Evolutionary conservation across 2,113 vertebrate genomes (phyloP), one percentile per base, ranked within the genome.

Genomic region (Rhinichthys klamathensis): DNA sequence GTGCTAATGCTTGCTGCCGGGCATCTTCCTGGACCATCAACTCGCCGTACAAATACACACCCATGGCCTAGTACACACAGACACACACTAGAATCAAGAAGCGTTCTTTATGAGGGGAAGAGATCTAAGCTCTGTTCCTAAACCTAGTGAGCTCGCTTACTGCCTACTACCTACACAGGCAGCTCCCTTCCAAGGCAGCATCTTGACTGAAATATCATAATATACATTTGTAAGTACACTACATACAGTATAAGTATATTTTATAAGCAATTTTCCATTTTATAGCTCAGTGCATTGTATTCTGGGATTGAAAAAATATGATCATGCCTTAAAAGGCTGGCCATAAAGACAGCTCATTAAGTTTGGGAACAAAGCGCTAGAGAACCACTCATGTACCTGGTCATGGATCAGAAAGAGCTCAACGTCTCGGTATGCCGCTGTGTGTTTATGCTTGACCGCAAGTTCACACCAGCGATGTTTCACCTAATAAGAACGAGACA

Each of bases 381-480:
- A n/a, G 76, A 58, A 58, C 4, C 11, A 15, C 30, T 79, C 18
- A 70, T 90, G 82, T 76, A 99, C 98, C 93, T 99, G 98, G 76
- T 99, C 94, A 12, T 97, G 94, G 89, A 93, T 91, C 32, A 99
- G 95, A 86, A 99, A 99, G 77, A 90, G 90, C 88, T 97, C 95
- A 89, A 99, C 93, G 0, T 96, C 94, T 86, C 54, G 18, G 5
- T 99, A 99, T 0, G 95, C 97, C 23, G 87, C 80, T 30, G 88
- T 81, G 27, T 95, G 89, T 32, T 92, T 95, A 70, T 99, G 96
- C 87, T 98, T 99, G 73, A 99, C 89, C 49, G 97, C 90, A 85
- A 99, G 95, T 85, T 99, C 98, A 92, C 97, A 99, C 98, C 98
- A 99, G 65, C 97, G 96, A 93, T 99, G 98, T 44, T 95, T 95